Base-by-base conservation (phyloP, 2,113 vertebrate genomes). In the Cottus gobio region DNA sequence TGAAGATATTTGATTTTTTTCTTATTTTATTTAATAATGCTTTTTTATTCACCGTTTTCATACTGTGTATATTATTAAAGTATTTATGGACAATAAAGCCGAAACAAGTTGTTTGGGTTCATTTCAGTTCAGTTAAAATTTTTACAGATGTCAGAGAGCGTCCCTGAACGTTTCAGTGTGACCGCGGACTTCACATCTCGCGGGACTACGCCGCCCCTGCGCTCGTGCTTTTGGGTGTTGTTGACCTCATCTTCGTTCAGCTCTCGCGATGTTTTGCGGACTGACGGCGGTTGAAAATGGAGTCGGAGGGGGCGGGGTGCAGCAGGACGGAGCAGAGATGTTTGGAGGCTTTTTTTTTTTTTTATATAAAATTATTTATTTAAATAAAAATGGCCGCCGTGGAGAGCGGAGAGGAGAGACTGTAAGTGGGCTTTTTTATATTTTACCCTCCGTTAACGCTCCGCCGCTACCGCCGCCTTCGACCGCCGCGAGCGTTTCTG, bases 361-460 rank as follows among this genome's bases (percentile, higher is more conserved):
- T 34, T 9, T 39, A 46, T 92, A 92, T 93, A 89, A 91, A 94
- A 94, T 95, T 95, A 96, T 96, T 95, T 95, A 96, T 96, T 95
- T 96, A 94, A 96, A 95, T 95, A 95, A 95, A 96, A 95, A 96
- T 96, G 95, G 95, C 95, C 94, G 95, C 95, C 94, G 94, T 94
- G 93, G 94, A 95, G 93, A 94, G 95, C 93, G 95, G 92, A 94
- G 95, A 94, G 92, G 93, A 95, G 90, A 93, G 91, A 94, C 92
- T 95, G 95, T 96, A 95, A 95, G 95, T 96, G 91, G 76, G 28
- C 5, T 22, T 83, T 91, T 91, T 92, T 83, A 82, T 80, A 90
- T 89, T 87, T 83, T 77, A 80, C 90, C 87, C 82, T 68, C 89
- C 58, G 36, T 82, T 87, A 83, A 30, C 64, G 85, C 80, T 75